Percentiles rank a stretch among this genome's conserved stretches.
Conservation (phyloP, 37 sponge, comb jelly and placozoan genomes). For the Lycopodina hypogea region DNA sequence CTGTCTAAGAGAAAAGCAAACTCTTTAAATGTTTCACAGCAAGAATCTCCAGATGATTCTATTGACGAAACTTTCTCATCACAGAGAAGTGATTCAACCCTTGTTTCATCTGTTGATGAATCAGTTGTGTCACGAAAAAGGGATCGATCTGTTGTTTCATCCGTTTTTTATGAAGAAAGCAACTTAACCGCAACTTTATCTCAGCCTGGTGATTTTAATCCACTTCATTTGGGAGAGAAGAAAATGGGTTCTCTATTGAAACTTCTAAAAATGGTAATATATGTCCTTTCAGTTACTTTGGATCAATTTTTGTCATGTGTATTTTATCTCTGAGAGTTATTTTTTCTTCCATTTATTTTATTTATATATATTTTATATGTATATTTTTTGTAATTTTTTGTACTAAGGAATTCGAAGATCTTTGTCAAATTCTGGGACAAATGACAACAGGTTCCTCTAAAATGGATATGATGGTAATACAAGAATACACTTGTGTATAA, state of each 20-base stretch:
- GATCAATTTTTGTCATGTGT: too few species aligned
- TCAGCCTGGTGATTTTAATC: neutral
- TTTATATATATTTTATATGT: too few species aligned
- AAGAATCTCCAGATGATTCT: neutral
- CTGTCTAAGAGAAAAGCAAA: neutral
- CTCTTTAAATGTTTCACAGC: neutral
- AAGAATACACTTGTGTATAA: too few species aligned
- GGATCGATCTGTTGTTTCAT: neutral
- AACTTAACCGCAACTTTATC: neutral
- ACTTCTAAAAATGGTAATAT: neutral
- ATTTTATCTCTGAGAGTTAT: neutral
- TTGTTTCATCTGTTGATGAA: too few species aligned
- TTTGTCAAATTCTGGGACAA: slow-evolving; percentile 6
- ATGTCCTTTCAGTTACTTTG: neutral
- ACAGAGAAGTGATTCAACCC: too few species aligned
- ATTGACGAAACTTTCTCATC: too few species aligned
- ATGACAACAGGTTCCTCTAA: slow-evolving; percentile 30
- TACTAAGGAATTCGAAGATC: slow-evolving; percentile 18
- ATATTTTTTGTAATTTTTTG: neutral
- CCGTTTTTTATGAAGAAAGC: neutral
- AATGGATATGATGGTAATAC: slow-evolving; percentile 44
- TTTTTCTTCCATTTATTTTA: neutral
- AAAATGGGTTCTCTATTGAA: neutral
- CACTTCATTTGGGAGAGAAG: neutral
- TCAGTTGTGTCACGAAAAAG: too few species aligned